Evolutionary conservation across 2,113 vertebrate species (phyloP).

Genomic region (Prochilodus magdalenae): DNA sequence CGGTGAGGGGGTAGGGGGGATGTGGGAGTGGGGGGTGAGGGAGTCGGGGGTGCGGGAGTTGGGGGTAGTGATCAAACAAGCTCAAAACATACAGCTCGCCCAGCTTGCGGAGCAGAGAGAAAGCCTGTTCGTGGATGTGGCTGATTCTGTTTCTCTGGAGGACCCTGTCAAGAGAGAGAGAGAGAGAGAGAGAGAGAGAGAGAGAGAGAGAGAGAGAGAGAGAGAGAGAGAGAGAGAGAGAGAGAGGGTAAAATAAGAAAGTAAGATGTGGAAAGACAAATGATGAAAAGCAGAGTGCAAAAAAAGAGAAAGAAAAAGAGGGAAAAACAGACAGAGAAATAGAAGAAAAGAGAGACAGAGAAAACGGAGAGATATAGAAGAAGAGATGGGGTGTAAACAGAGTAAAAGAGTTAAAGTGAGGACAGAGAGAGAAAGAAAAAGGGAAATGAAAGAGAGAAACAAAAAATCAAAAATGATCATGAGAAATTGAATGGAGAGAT

Average conservation of each 20-base stretch:
- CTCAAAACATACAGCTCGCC: constrained; percentile 89
- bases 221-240: constrained; percentile 4
- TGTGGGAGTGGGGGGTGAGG: not conserved
- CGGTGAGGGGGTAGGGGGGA: too few relatives aligned
- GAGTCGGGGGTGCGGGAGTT: too few relatives aligned
- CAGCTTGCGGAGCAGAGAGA: constrained; percentile 86
- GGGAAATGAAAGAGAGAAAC: not conserved
- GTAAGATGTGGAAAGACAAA: not conserved
- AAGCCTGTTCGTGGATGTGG: constrained; percentile 83
- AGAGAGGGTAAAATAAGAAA: not conserved
- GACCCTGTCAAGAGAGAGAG: constrained; percentile 77
- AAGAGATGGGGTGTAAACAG: too few relatives aligned
- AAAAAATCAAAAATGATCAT: constrained; percentile 28
- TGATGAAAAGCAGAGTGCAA: constrained; percentile 57
- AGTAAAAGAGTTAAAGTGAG: too few relatives aligned
- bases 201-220: not conserved
- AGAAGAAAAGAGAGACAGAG: constrained; percentile 44
- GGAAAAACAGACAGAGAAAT: not conserved
- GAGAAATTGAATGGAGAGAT: constrained; percentile 14
- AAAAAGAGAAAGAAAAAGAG: constrained; percentile 5
- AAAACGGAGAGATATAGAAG: not conserved
- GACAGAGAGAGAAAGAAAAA: constrained; percentile 6
- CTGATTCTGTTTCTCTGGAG: constrained; percentile 89
- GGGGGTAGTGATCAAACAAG: not conserved
- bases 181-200: not conserved